These are phyloP conservation scores for Bovichtus diacanthus DNA, from an alignment of 2,797 vertebrate genomes.

Conservation along the genomic window DNA sequence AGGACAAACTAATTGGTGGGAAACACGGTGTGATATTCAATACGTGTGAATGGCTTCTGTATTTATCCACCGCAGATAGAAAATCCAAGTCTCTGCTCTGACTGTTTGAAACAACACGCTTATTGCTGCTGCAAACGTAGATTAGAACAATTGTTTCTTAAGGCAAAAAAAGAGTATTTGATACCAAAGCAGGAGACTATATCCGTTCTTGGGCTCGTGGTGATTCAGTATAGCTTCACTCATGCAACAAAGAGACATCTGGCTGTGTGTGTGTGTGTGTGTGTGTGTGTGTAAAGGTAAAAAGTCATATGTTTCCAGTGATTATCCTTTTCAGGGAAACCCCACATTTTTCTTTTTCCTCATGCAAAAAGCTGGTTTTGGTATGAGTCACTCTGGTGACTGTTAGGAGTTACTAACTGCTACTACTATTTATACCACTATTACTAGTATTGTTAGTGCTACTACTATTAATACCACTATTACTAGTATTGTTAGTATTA, in stretches of 20 bases:
- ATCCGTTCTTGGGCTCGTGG: slow-evolving; percentile 10
- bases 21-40: slow-evolving; percentile 62
- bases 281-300: neutral
- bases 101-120: slow-evolving; percentile 28
- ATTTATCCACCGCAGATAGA: slow-evolving; percentile 35
- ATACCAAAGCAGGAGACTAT: slow-evolving; percentile 9
- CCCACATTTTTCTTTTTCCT: neutral
- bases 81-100: slow-evolving; percentile 27
- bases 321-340: slow-evolving; percentile 25
- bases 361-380: slow-evolving; percentile 10
- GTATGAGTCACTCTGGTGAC: slow-evolving; percentile 15
- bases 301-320: slow-evolving; percentile 24
- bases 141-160: slow-evolving; percentile 44
- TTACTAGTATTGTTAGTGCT: neutral
- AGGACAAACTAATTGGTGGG: slow-evolving; percentile 67
- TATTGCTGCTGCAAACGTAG: slow-evolving; percentile 24
- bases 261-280: slow-evolving; percentile 17
- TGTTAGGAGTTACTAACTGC: neutral
- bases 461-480: neutral
- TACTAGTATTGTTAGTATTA: neutral
- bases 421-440: neutral
- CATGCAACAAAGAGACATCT: slow-evolving; percentile 60
- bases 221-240: slow-evolving; percentile 51
- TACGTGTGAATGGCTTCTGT: slow-evolving; percentile 52
- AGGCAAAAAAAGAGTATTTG: slow-evolving; percentile 25